Base-by-base conservation (phyloP, 2,113 vertebrate species). In the Mystacornis crossleyi region DNA sequence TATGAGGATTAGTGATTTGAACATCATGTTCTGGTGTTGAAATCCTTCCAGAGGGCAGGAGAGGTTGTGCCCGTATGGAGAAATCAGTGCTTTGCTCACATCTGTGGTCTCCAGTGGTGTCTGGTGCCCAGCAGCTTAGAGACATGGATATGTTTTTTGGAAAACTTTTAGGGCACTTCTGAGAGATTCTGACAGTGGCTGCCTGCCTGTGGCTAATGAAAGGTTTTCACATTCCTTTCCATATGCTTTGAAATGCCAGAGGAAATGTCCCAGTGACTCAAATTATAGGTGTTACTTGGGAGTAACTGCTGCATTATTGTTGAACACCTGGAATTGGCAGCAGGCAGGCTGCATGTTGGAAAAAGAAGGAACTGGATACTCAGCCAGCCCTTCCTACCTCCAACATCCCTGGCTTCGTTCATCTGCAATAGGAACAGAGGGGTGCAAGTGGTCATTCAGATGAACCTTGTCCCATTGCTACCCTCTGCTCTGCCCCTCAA, bases 251-350 rank as follows among this genome's bases (percentile, higher is more conserved):
- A 95, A 96, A 96, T 42, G 86, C 90, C 90, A 90, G 86, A 93
- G 96, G 95, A 97, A 97, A 94, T 96, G 95, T 96, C 93, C 93
- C 88, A 81, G 86, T 2, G 90, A 86, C 93, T 95, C 80, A 96
- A 95, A 97, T 97, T 96, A 96, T 90, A 95, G 95, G 88, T 96
- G 95, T 95, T 83, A 28, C 85, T 79, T 16, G 60, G 88, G 81
- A 96, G 67, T 66, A 62, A 89, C 67, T 88, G 93, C 85, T 78
- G 71, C 65, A 28, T 81, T 89, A 62, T 60, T 95, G 95, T 83
- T 83, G 82, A 93, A 94, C 96, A 96, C 96, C 95, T 96, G 96
- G 93, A 92, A 88, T 0, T 89, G 93, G 93, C 93, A 96, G 87
- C 90, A 43, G 79, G 81, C 85, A 79, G 62, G 57, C 84, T 65